Evolutionary conservation across 64 coral and sea anemone species (phyloP).

Genomic region (Acropora tenuis): DNA sequence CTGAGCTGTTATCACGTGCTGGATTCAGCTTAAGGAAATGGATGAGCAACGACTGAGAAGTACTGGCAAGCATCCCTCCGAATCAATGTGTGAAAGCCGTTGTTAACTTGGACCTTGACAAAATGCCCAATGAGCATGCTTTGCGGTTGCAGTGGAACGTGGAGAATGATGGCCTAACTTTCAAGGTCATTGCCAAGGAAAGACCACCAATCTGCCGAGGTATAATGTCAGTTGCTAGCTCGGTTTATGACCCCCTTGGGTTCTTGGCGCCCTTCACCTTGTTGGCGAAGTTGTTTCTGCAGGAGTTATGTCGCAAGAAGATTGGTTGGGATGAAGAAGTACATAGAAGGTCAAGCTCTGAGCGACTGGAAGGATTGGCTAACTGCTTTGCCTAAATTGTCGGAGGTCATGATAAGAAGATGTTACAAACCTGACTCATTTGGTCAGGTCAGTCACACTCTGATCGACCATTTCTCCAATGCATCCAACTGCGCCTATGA

Average conservation of each 20-base stretch:
- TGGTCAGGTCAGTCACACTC: background rate
- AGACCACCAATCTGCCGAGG: background rate
- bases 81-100: background rate
- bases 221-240: constrained; percentile 14
- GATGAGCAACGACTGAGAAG: background rate
- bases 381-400: no score
- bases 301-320: constrained; percentile 54
- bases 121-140: background rate
- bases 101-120: constrained; percentile 1
- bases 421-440: no score
- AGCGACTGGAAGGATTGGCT: no score
- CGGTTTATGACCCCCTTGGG: constrained; percentile 53
- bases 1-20: background rate
- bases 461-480: constrained; percentile 49
- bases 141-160: no score
- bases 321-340: constrained; percentile 58
- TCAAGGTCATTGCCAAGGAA: background rate
- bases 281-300: constrained; percentile 35
- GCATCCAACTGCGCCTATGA: constrained; percentile 26
- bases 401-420: no score
- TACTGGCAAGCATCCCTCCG: background rate
- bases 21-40: constrained; percentile 14
- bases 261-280: constrained; percentile 25
- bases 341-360: background rate
- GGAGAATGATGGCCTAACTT: no score